These are phyloP conservation scores for Balaenoptera acutorostrata DNA, from an alignment of 2,113 vertebrate species.

Conservation along the genomic window DNA sequence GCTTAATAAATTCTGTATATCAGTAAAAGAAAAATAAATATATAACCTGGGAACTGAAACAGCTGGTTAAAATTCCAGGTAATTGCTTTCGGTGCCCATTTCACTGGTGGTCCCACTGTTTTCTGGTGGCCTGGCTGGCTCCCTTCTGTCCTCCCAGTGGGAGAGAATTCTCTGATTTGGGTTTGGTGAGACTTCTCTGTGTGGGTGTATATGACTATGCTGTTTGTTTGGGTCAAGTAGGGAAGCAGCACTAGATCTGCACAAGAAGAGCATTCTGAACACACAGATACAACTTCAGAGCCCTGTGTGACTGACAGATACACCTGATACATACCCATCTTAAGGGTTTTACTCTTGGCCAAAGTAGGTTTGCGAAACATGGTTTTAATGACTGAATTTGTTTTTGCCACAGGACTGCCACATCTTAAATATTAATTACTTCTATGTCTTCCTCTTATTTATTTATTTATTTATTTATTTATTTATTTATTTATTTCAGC, in stretches of 20 bases:
- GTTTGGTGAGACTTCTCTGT: not conserved
- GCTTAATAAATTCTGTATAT: conserved; percentile 76
- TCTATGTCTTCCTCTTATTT: no score
- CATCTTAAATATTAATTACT: not conserved
- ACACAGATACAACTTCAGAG: not conserved
- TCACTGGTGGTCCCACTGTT: not conserved
- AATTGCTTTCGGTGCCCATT: not conserved
- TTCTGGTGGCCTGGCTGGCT: not conserved
- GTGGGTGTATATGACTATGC: no score
- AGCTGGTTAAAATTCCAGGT: not conserved
- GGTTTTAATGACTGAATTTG: not conserved
- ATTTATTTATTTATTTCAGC: no score
- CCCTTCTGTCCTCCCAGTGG: not conserved
- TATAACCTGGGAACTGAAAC: not conserved
- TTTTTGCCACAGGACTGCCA: not conserved
- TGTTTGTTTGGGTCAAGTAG: not conserved
- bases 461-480: no score
- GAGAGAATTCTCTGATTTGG: not conserved
- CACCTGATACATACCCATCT: not conserved
- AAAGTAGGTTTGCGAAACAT: not conserved
- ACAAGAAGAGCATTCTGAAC: not conserved
- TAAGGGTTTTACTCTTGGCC: not conserved
- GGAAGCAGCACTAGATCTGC: not conserved
- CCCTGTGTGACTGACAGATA: not conserved
- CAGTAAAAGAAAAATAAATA: not conserved